Base-by-base conservation (phyloP, 1,140 invertebrate species). In the Drosophila equinoxialis region DNA sequence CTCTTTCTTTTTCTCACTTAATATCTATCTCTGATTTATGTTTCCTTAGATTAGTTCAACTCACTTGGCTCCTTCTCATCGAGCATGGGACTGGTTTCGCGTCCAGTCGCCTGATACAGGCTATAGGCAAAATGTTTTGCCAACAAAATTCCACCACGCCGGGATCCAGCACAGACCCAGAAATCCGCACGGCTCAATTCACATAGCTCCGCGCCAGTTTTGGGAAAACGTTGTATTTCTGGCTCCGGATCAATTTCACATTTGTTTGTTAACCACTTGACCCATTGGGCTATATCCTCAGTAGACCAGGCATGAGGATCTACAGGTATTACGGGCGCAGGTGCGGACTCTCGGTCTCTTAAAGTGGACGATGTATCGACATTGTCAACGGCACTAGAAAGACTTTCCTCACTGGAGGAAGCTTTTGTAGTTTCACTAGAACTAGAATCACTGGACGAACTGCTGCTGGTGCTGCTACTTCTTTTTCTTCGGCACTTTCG, bases 281-380 rank as follows among this genome's bases (percentile, higher is more conserved):
- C 86, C 95, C 95, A 96, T 20, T 94, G 93, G 48, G 90, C 89
- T 42, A 96, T 94, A 80, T 96, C 94, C 26, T 90, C 91, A 1
- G 91, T 77, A 41, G 92, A 94, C 95, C 95, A 96, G 79, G 94
- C 93, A 30, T 93, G 92, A 23, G 95, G 95, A 93, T 96, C 95
- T 93, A 91, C 76, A 1, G 90, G 90, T 61, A 91, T 83, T 45
- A 91, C 80, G 2, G 83, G 84, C n/a, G 90, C 67, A 6, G 39
- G 26, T 1, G 82, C 1, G 35, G 37, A 39, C 37, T 76, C 17
- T 6, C 14, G 14, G 0, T 65, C 17, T 5, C 14, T 26, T 6
- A 48, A 8, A 7, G n/a, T 13, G 2, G 59, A 13, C 5, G 45
- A 42, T 2, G 55, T 17, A 33, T 66, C 6, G 26, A 63, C 39